These are phyloP conservation scores for Myocastor coypus DNA, from an alignment of 2,113 vertebrate genomes.

Conservation along the genomic window DNA sequence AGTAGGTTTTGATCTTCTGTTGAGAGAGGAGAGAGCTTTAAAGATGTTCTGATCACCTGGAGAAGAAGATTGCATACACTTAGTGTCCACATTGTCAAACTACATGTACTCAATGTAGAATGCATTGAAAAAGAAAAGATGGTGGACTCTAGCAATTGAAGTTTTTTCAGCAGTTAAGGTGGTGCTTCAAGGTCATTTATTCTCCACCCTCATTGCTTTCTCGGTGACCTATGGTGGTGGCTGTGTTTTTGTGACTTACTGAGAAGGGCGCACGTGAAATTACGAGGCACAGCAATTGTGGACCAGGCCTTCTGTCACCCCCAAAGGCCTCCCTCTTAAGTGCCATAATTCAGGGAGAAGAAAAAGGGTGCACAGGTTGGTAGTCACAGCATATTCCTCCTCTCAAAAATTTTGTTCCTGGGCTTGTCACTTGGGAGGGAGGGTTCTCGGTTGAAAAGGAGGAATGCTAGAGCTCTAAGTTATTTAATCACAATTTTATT, in stretches of 20 bases:
- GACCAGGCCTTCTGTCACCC: neutral
- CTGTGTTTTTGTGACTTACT: neutral
- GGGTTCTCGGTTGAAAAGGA: neutral
- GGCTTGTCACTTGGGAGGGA: neutral
- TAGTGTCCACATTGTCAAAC: neutral
- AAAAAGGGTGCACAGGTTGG: neutral
- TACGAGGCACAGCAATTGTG: neutral
- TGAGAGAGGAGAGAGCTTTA: neutral
- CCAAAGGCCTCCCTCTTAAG: neutral
- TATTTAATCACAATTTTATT: slow-evolving; percentile 38
- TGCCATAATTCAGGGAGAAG: neutral
- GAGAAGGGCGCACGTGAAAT: neutral
- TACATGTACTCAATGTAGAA: neutral
- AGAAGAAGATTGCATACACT: neutral
- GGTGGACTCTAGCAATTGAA: neutral
- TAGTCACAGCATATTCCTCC: neutral
- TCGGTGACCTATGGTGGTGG: neutral
- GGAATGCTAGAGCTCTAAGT: neutral
- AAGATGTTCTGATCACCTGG: neutral
- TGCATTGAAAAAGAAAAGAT: neutral
- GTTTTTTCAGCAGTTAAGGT: neutral
- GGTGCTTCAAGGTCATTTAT: neutral
- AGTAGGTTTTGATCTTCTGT: neutral
- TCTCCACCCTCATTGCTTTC: neutral
- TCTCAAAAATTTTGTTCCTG: slow-evolving; percentile 47